A percentile compares a stretch with the other conserved stretches of the same genome.
Evolutionary conservation across 2,888 invertebrate species (phyloP).

Genomic region (Yponomeuta plumbellus): DNA sequence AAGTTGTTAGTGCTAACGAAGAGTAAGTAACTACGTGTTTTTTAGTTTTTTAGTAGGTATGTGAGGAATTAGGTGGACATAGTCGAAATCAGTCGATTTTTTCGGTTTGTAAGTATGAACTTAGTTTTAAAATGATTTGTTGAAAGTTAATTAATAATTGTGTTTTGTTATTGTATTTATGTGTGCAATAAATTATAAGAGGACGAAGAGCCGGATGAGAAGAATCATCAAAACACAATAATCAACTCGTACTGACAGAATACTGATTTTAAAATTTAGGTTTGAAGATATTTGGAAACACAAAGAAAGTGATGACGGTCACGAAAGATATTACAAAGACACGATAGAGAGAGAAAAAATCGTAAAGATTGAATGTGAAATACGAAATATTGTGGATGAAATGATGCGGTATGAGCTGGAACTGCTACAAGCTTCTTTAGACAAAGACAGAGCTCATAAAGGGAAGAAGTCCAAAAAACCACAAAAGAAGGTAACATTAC

Average conservation of each 20-base stretch:
- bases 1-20: conserved; percentile 82
- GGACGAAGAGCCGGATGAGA: too few species aligned
- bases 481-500: conserved; percentile 80
- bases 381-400: conserved; percentile 88
- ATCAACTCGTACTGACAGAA: too few species aligned
- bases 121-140: too few species aligned
- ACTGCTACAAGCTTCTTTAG: conserved; percentile 83
- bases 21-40: conserved; percentile 68
- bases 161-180: too few species aligned
- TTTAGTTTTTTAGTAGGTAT: too few species aligned
- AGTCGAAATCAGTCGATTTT: too few species aligned
- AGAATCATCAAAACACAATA: too few species aligned
- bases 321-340: conserved; percentile 86
- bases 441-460: conserved; percentile 82
- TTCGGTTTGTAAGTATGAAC: too few species aligned
- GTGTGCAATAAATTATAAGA: too few species aligned
- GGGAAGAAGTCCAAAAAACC: conserved; percentile 87
- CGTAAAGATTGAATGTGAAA: conserved; percentile 87
- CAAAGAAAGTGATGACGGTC: conserved; percentile 82
- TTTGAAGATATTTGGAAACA: conserved; percentile 90
- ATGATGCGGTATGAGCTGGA: conserved; percentile 83
- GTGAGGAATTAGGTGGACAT: too few species aligned
- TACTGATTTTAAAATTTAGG: conserved; percentile 37
- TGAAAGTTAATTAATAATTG: too few species aligned
- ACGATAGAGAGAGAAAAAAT: conserved; percentile 91